A percentile compares a stretch with the other conserved stretches of the same genome.
Evolutionary conservation across 1,140 invertebrate genomes (phyloP).

Genomic region (Cotesia chilonis): DNA sequence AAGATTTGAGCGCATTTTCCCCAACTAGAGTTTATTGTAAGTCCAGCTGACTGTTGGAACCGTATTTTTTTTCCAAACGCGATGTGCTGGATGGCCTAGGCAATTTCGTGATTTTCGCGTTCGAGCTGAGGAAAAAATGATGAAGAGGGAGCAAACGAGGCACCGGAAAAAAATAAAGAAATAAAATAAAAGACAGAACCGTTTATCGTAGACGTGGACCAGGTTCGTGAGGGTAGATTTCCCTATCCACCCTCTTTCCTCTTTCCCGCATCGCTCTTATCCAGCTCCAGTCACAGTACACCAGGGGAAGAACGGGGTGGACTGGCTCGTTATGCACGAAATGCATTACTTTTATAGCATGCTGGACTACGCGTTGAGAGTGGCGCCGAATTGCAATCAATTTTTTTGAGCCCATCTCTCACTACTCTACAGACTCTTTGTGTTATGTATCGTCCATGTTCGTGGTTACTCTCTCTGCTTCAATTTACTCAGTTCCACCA

Average conservation of each 20-base stretch:
- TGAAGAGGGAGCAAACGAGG: conserved; percentile 31
- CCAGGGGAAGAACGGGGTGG: conserved; percentile 15
- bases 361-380: conserved; percentile 44
- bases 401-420: conserved; percentile 48
- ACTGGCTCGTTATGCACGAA: conserved; percentile 54
- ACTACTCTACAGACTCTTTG: conserved; percentile 4
- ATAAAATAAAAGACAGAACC: conserved; percentile 37
- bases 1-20: conserved; percentile 10
- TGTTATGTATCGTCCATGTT: not conserved
- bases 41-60: too few species aligned
- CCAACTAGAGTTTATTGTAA: too few species aligned
- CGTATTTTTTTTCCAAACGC: conserved; percentile 10
- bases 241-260: too few species aligned
- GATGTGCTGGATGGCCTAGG: conserved; percentile 40
- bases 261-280: too few species aligned
- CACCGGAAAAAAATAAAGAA: conserved; percentile 33
- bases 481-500: not conserved
- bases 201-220: conserved; percentile 33
- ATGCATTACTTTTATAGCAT: conserved; percentile 55
- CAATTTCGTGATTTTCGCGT: conserved; percentile 42
- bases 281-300: not conserved
- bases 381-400: conserved; percentile 61
- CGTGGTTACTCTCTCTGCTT: too few species aligned
- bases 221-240: conserved; percentile 13
- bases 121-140: conserved; percentile 33